Percentiles rank a stretch among this genome's conserved stretches.
Evolutionary conservation across 2,113 vertebrate genomes (phyloP).

Genomic region (Sclerurus mexicanus): DNA sequence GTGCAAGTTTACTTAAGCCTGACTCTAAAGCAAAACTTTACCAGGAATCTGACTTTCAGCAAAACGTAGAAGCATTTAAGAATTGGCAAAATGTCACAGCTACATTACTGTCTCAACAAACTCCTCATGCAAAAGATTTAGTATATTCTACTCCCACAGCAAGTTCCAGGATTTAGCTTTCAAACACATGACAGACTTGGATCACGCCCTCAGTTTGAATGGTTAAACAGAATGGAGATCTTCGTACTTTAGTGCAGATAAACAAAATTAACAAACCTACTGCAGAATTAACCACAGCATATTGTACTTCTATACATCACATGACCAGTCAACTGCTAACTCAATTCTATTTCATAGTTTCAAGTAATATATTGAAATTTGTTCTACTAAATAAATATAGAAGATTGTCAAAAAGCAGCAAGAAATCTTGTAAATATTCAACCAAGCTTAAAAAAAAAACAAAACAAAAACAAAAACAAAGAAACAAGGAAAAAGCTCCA

Average conservation of each 20-base stretch:
- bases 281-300: constrained; percentile 73
- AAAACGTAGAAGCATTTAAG: constrained; percentile 67
- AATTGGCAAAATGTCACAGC: constrained; percentile 75
- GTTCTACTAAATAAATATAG: constrained; percentile 81
- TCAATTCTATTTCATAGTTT: constrained; percentile 73
- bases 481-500: constrained; percentile 40
- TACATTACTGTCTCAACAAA: constrained; percentile 74
- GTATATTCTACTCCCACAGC: constrained; percentile 68
- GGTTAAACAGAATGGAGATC: constrained; percentile 68
- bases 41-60: constrained; percentile 61
- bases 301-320: constrained; percentile 68
- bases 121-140: constrained; percentile 73
- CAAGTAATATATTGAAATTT: constrained; percentile 76
- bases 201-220: constrained; percentile 64
- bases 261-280: constrained; percentile 72
- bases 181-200: constrained; percentile 55
- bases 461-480: constrained; percentile 37
- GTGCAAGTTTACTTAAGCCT: constrained; percentile 66
- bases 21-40: constrained; percentile 55
- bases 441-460: constrained; percentile 66
- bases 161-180: constrained; percentile 74
- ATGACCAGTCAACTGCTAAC: constrained; percentile 67
- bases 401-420: constrained; percentile 95
- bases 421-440: constrained; percentile 73
- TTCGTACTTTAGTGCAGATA: constrained; percentile 73